A percentile compares a stretch with the other conserved stretches of the same genome.
Evolutionary conservation across 2,113 vertebrate genomes (phyloP).

Genomic region (Dissostichus mawsoni): DNA sequence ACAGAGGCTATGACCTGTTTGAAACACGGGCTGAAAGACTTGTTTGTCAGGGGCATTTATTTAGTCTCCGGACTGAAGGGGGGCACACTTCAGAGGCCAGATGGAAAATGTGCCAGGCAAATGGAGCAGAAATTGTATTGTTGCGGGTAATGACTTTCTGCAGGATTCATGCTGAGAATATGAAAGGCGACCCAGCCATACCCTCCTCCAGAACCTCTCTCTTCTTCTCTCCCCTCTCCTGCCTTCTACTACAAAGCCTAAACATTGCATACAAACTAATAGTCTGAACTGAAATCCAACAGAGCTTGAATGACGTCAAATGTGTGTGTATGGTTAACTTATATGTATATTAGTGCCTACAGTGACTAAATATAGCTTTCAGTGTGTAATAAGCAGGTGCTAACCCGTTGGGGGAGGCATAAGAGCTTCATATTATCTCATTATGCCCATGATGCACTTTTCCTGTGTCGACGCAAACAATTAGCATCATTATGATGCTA

Average conservation of each 20-base stretch:
- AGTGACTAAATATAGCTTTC: slow-evolving; percentile 48
- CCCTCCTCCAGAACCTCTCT: slow-evolving; percentile 19
- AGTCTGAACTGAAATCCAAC: slow-evolving; percentile 11
- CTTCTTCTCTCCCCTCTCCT: slow-evolving; percentile 1
- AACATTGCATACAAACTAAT: slow-evolving; percentile 27
- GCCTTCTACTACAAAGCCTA: slow-evolving; percentile 22
- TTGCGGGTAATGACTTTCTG: slow-evolving; percentile 76
- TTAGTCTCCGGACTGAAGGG: slow-evolving; percentile 34
- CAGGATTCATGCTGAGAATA: slow-evolving; percentile 67
- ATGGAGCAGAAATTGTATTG: slow-evolving; percentile 77
- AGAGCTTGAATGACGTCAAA: slow-evolving; percentile 14
- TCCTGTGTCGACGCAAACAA: slow-evolving; percentile 64
- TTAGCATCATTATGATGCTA: slow-evolving; percentile 57
- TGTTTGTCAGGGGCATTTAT: slow-evolving; percentile 48
- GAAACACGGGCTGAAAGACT: slow-evolving; percentile 15
- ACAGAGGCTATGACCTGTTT: slow-evolving; percentile 11
- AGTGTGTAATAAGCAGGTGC: slow-evolving; percentile 55
- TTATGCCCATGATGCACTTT: slow-evolving; percentile 59
- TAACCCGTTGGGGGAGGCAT: slow-evolving; percentile 45
- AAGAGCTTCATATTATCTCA: slow-evolving; percentile 53
- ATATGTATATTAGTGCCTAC: slow-evolving; percentile 9
- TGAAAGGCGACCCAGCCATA: slow-evolving; percentile 42
- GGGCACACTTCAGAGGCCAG: slow-evolving; percentile 68
- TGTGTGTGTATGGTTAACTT: background rate
- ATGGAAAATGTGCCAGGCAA: slow-evolving; percentile 69